Evolutionary conservation across 2,888 invertebrate genomes (phyloP).

Genomic region (Spodoptera exigua): DNA sequence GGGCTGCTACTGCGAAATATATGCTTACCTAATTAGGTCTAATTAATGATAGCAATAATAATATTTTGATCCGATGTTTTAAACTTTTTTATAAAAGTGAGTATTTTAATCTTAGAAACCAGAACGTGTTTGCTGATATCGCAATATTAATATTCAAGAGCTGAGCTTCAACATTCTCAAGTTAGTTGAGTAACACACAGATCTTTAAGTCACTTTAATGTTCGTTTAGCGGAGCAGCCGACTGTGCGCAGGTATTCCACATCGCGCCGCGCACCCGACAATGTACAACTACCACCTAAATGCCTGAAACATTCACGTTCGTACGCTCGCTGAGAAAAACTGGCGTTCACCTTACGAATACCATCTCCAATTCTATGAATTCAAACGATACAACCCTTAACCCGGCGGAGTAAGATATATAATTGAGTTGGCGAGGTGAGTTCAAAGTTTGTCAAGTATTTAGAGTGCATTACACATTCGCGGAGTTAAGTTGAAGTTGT

Average conservation of each 20-base stretch:
- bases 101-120: no score
- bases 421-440: slow-evolving; percentile 13
- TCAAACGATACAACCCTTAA: slow-evolving; percentile 29
- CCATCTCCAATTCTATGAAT: slow-evolving; percentile 35
- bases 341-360: slow-evolving; percentile 59
- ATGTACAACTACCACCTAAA: slow-evolving; percentile 65
- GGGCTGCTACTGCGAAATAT: slow-evolving; percentile 45
- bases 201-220: slow-evolving; percentile 17
- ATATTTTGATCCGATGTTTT: no score
- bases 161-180: background rate
- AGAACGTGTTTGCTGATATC: no score
- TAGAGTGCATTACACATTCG: slow-evolving; percentile 74
- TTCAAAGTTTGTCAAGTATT: slow-evolving; percentile 52
- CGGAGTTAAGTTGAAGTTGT: slow-evolving; percentile 69
- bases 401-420: slow-evolving; percentile 28
- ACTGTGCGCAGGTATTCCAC: slow-evolving; percentile 47
- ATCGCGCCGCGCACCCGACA: slow-evolving; percentile 54
- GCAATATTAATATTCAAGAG: slow-evolving; percentile 3
- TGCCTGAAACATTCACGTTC: slow-evolving; percentile 64
- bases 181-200: slow-evolving; percentile 10
- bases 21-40: slow-evolving; percentile 45
- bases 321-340: slow-evolving; percentile 62
- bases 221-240: slow-evolving; percentile 12
- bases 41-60: no score
- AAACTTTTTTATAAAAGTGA: no score